phyloP scores from a whole-genome alignment of 2,888 invertebrate species.

The Dasypolia templi region DNA sequence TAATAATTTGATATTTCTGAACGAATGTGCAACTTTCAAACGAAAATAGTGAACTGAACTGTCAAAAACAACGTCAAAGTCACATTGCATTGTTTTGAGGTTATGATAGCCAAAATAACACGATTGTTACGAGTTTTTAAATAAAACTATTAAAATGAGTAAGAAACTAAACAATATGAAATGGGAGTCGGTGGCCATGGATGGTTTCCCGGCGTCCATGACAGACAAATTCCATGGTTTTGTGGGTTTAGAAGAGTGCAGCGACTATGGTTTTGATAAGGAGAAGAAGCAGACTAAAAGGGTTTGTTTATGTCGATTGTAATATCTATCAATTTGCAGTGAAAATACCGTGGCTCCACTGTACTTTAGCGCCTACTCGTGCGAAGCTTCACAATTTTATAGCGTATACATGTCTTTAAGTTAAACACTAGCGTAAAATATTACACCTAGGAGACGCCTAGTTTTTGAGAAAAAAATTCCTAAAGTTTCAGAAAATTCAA shows the following conservation, averaged over 20 bases:
- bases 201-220: conserved; percentile 86
- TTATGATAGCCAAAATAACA: conserved; percentile 58
- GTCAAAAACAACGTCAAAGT: conserved; percentile 56
- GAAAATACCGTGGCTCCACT: neutral
- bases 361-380: too few species aligned
- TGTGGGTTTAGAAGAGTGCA: conserved; percentile 94
- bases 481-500: too few species aligned
- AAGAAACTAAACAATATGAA: conserved; percentile 82
- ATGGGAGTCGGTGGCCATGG: conserved; percentile 93
- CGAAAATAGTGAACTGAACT: neutral
- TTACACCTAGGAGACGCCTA: too few species aligned
- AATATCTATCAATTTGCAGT: neutral
- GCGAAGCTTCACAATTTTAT: too few species aligned
- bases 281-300: conserved; percentile 77
- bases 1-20: conserved; percentile 12
- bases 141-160: conserved; percentile 74
- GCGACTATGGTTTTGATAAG: conserved; percentile 91
- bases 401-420: too few species aligned
- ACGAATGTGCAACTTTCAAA: neutral
- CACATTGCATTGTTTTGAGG: conserved; percentile 61
- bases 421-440: too few species aligned
- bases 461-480: too few species aligned
- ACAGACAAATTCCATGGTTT: conserved; percentile 91
- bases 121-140: conserved; percentile 14
- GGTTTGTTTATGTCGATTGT: conserved; percentile 69